Conservation (phyloP, 2,888 invertebrate genomes). For the Chalcosyrphus nemorum region DNA sequence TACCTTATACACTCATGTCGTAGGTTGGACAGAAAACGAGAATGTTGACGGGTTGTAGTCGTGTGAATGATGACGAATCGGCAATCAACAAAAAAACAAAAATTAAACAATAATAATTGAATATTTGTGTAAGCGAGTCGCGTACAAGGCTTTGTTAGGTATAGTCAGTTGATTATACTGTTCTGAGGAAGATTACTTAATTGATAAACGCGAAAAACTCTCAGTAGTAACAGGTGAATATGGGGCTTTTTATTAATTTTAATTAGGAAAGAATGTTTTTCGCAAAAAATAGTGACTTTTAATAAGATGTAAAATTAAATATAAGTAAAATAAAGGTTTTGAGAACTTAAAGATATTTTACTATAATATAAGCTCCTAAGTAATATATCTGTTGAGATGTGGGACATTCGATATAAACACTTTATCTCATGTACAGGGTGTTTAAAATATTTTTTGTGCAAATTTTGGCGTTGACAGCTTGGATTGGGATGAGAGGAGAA, state of each 20-base stretch:
- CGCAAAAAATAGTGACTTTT: no score
- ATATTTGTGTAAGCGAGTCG: constrained; percentile 39
- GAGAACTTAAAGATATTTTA: no score
- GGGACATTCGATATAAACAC: no score
- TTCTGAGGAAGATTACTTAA: constrained; percentile 8
- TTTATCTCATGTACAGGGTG: no score
- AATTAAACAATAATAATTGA: constrained; percentile 30
- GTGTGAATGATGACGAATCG: constrained; percentile 64
- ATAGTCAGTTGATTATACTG: constrained; percentile 8
- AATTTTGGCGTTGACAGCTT: no score
- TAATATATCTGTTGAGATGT: no score
- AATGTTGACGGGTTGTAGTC: constrained; percentile 25
- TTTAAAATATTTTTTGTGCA: no score
- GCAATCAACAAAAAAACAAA: constrained; percentile 8
- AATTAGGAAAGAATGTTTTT: neutral
- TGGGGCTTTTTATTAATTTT: neutral
- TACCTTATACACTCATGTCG: constrained; percentile 55
- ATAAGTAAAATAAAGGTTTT: no score
- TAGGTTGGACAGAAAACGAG: constrained; percentile 31
- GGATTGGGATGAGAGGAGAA: no score
- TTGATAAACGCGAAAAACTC: constrained; percentile 6
- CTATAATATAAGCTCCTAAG: no score
- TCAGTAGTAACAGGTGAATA: neutral
- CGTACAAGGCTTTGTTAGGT: constrained; percentile 34
- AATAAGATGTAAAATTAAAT: no score